Conservation (phyloP, 2,888 invertebrate genomes). For the Polylopha cassiicola region DNA sequence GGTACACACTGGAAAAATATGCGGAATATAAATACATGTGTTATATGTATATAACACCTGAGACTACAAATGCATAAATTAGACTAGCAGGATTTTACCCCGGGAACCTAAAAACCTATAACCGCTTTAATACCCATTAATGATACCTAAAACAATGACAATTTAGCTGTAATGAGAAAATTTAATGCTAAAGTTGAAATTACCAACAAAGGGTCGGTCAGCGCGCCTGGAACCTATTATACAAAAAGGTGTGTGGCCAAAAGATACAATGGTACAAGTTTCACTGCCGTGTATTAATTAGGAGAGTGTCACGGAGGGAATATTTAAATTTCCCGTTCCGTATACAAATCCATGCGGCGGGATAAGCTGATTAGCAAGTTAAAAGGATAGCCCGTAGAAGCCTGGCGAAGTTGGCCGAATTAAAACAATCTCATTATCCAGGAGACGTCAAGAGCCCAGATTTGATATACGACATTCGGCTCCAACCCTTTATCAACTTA, state of each 20-base stretch:
- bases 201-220: slow-evolving; percentile 1
- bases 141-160: slow-evolving; percentile 1
- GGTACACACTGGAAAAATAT: too few relatives aligned
- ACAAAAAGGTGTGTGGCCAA: slow-evolving; percentile 1
- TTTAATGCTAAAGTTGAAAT: neutral
- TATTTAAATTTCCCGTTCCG: slow-evolving; percentile 39
- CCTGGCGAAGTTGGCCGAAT: slow-evolving; percentile 46
- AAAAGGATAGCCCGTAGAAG: slow-evolving; percentile 50
- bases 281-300: slow-evolving; percentile 35
- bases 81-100: too few relatives aligned
- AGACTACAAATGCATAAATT: too few relatives aligned
- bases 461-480: slow-evolving; percentile 36
- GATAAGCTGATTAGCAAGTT: slow-evolving; percentile 65
- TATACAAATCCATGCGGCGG: slow-evolving; percentile 51
- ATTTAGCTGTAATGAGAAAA: neutral
- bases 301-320: slow-evolving; percentile 36
- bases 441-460: slow-evolving; percentile 39
- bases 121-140: too few relatives aligned
- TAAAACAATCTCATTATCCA: slow-evolving; percentile 59
- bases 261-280: slow-evolving; percentile 5
- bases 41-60: too few relatives aligned
- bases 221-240: neutral
- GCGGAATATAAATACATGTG: too few relatives aligned
- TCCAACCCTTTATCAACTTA: slow-evolving; percentile 29
- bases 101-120: too few relatives aligned